These are phyloP conservation scores for Reinhardtius hippoglossoides DNA, from an alignment of 2,113 vertebrate genomes.

Conservation along the genomic window DNA sequence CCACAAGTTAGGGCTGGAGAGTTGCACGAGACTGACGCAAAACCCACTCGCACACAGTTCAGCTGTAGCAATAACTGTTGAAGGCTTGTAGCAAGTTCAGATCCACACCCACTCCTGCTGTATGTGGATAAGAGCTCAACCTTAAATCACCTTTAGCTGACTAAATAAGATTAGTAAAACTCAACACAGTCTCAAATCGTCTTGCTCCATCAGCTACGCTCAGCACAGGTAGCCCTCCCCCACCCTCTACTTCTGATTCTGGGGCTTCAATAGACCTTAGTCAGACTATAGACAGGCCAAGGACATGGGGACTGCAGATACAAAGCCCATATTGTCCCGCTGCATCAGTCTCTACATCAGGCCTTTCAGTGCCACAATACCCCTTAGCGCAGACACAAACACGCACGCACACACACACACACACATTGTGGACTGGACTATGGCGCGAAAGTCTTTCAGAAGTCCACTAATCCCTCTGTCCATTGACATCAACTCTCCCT, in stretches of 20 bases:
- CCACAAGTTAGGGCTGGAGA: slow-evolving; percentile 1
- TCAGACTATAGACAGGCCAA: slow-evolving; percentile 63
- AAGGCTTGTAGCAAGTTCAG: neutral
- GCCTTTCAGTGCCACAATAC: slow-evolving; percentile 73
- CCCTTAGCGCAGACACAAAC: slow-evolving; percentile 37
- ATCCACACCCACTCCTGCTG: neutral
- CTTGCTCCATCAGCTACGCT: slow-evolving; percentile 8
- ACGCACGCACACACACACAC: slow-evolving; percentile 6
- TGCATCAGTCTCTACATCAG: slow-evolving; percentile 80
- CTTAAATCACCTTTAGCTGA: no score
- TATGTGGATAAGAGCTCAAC: no score
- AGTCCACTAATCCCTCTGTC: slow-evolving; percentile 69
- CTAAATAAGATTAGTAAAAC: no score
- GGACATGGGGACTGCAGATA: slow-evolving; percentile 62
- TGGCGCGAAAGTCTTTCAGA: slow-evolving; percentile 70
- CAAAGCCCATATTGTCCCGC: slow-evolving; percentile 80
- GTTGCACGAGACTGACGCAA: neutral
- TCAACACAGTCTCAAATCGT: neutral
- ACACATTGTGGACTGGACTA: slow-evolving; percentile 43
- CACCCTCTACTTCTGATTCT: slow-evolving; percentile 19
- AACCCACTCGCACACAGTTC: neutral
- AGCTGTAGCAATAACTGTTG: neutral
- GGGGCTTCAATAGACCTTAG: slow-evolving; percentile 63
- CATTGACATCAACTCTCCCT: slow-evolving; percentile 46
- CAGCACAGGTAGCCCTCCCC: slow-evolving; percentile 72